phyloP scores from a whole-genome alignment of 2,113 vertebrate genomes.

The Tetraodon nigroviridis region DNA sequence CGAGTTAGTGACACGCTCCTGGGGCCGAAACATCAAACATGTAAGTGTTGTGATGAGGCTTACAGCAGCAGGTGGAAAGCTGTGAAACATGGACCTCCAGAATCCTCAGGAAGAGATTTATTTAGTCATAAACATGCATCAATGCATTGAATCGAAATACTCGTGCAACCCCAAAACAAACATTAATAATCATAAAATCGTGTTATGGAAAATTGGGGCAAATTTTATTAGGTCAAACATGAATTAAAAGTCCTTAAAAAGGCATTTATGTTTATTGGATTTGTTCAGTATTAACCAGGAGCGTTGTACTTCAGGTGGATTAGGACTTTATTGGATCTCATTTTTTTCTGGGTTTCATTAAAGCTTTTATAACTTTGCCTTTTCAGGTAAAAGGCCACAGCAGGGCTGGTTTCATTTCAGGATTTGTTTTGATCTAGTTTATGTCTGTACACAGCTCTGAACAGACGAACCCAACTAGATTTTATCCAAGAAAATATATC shows the following conservation, averaged over 20 bases:
- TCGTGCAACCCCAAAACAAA: too few species aligned
- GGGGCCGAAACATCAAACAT: constrained; percentile 18
- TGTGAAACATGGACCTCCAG: background rate
- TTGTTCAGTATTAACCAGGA: background rate
- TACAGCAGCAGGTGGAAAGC: background rate
- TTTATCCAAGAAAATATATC: constrained; percentile 33
- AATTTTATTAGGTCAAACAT: too few species aligned
- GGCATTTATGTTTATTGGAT: too few species aligned
- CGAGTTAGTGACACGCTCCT: constrained; percentile 19
- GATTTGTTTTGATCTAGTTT: constrained; percentile 26
- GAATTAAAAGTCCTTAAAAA: too few species aligned
- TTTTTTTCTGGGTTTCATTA: constrained; percentile 4
- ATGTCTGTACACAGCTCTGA: constrained; percentile 18
- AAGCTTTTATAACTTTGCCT: constrained; percentile 8
- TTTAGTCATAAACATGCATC: too few species aligned
- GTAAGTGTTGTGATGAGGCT: background rate
- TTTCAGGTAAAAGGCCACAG: constrained; percentile 17
- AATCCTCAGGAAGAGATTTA: too few species aligned
- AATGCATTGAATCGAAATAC: too few species aligned
- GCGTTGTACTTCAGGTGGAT: constrained; percentile 19
- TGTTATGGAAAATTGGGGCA: too few species aligned
- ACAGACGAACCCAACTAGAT: constrained; percentile 29
- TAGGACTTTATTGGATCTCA: background rate
- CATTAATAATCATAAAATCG: too few species aligned
- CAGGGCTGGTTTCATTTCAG: constrained; percentile 6